These are phyloP conservation scores for Sprattus sprattus DNA, from an alignment of 2,113 vertebrate species.

Conservation along the genomic window DNA sequence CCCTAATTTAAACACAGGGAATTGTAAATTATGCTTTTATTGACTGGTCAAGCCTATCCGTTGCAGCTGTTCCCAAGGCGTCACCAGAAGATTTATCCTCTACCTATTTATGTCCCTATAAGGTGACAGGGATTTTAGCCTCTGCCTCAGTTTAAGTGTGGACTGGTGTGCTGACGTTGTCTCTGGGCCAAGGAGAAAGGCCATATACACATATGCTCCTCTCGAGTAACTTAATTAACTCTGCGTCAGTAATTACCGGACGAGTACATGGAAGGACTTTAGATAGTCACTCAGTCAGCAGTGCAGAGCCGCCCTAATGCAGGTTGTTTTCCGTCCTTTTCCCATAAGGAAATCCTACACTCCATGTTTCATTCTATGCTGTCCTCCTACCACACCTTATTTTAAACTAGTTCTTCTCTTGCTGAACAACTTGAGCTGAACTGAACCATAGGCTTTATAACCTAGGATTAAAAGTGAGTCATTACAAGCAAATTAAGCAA, in stretches of 20 bases:
- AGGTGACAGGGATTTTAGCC: constrained; percentile 60
- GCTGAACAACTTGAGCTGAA: neutral
- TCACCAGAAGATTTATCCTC: constrained; percentile 62
- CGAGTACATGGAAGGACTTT: neutral
- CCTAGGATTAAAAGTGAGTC: too few species aligned
- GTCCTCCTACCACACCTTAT: neutral
- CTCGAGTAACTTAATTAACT: neutral
- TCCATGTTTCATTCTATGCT: neutral
- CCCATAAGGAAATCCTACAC: neutral
- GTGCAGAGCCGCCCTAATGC: neutral
- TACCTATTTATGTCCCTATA: constrained; percentile 66
- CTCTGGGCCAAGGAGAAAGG: neutral
- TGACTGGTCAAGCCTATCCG: constrained; percentile 54
- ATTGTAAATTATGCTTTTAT: constrained; percentile 49
- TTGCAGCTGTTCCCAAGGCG: constrained; percentile 68
- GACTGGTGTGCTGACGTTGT: neutral
- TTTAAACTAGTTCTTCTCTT: neutral
- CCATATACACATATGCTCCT: neutral
- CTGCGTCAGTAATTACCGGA: neutral
- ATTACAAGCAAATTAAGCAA: too few species aligned
- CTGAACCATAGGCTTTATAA: neutral
- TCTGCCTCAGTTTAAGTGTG: constrained; percentile 1
- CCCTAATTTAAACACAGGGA: constrained; percentile 41
- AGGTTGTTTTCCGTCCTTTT: neutral
- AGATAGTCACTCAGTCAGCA: neutral